Evolutionary conservation across 2,797 vertebrate species (phyloP).

Genomic region (Schizothorax lantsangensis): DNA sequence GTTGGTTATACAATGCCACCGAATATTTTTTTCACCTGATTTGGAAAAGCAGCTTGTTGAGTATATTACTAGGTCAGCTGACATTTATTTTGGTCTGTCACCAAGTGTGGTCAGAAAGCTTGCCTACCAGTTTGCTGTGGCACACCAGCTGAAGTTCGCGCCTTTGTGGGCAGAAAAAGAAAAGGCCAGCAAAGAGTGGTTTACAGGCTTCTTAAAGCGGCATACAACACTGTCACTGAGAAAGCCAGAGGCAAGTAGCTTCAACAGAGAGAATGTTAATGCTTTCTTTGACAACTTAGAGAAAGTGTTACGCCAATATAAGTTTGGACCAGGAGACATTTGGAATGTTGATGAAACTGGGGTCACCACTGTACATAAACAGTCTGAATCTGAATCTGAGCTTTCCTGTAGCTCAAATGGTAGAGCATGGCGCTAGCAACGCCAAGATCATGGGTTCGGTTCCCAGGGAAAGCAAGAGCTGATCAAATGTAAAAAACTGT

Average conservation of each 20-base stretch:
- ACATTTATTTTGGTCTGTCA: neutral
- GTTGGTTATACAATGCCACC: too few relatives aligned
- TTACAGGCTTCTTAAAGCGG: constrained; percentile 47
- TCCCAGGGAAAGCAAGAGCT: too few relatives aligned
- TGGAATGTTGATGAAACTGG: constrained; percentile 50
- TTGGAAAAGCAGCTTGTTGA: too few relatives aligned
- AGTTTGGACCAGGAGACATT: constrained; percentile 19
- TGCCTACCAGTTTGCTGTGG: constrained; percentile 44
- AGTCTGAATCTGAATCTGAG: too few relatives aligned
- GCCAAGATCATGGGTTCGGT: too few relatives aligned
- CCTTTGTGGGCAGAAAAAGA: constrained; percentile 27
- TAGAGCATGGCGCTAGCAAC: too few relatives aligned
- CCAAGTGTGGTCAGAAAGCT: constrained; percentile 35
- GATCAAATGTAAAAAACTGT: too few relatives aligned
- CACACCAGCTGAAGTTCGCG: constrained; percentile 32
- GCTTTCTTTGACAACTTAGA: constrained; percentile 37
- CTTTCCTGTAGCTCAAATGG: too few relatives aligned
- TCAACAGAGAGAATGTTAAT: constrained; percentile 24
- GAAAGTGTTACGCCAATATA: constrained; percentile 1
- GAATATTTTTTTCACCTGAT: too few relatives aligned
- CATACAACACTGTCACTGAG: constrained; percentile 17
- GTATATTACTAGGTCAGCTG: too few relatives aligned
- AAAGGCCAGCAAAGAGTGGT: constrained; percentile 28
- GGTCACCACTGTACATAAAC: too few relatives aligned
- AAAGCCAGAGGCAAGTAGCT: constrained; percentile 43